Percentiles rank a stretch among this genome's conserved stretches.
Evolutionary conservation across 2,113 vertebrate species (phyloP).

Genomic region (Pangasianodon hypophthalmus): DNA sequence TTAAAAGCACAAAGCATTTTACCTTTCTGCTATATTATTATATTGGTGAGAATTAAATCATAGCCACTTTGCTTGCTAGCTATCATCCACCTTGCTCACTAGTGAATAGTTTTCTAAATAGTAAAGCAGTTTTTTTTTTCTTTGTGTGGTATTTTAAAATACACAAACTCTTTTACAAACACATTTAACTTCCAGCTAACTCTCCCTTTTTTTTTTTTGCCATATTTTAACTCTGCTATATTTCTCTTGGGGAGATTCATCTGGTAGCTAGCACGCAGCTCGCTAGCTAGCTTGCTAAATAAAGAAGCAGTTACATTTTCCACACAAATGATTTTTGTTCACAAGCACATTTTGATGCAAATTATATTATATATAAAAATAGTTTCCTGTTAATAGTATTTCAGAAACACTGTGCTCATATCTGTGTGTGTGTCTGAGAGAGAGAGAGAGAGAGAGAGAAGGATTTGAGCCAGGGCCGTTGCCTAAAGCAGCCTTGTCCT

Average conservation of each 20-base stretch:
- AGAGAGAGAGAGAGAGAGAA: background rate
- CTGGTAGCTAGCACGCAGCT: background rate
- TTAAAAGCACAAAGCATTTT: background rate
- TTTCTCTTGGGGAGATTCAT: background rate
- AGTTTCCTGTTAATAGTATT: background rate
- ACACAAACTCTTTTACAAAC: background rate
- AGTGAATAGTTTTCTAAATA: background rate
- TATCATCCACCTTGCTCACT: background rate
- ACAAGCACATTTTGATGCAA: background rate
- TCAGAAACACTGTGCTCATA: background rate
- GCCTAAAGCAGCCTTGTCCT: constrained; percentile 24
- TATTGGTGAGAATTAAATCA: background rate
- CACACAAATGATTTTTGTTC: background rate
- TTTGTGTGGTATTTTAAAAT: background rate
- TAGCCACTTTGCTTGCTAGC: background rate
- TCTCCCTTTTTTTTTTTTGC: background rate
- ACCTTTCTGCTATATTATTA: background rate
- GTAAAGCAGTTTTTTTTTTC: background rate
- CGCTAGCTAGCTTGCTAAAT: background rate
- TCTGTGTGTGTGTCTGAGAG: background rate
- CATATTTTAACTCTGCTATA: background rate
- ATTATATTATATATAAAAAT: background rate
- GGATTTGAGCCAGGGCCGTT: background rate
- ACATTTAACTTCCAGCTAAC: background rate
- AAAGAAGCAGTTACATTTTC: background rate